These are phyloP conservation scores for Callitettix versicolor DNA, from an alignment of 1,140 invertebrate species.

Conservation along the genomic window DNA sequence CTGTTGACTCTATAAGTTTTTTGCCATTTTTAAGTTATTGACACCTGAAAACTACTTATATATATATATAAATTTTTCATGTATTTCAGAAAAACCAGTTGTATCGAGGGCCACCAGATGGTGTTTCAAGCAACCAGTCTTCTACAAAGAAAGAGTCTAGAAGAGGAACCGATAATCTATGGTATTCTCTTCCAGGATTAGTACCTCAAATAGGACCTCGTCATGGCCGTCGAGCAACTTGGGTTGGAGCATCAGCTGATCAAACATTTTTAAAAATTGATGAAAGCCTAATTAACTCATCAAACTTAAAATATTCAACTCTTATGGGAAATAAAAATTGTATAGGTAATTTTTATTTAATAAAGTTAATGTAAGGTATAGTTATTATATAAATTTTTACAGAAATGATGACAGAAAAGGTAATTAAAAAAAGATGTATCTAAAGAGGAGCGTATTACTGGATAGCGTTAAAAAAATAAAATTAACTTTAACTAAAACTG, in stretches of 20 bases:
- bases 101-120: conserved; percentile 46
- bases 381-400: not conserved
- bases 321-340: conserved; percentile 79
- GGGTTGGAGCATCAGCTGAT: conserved; percentile 88
- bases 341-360: conserved; percentile 48
- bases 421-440: not conserved
- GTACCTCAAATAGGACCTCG: conserved; percentile 69
- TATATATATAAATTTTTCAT: conserved; percentile 14
- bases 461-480: not conserved
- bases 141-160: conserved; percentile 23
- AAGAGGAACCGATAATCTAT: conserved; percentile 37
- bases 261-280: conserved; percentile 92
- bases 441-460: not conserved
- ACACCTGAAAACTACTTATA: too few relatives aligned
- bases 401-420: not conserved
- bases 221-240: conserved; percentile 74
- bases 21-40: too few relatives aligned
- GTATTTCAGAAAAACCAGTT: conserved; percentile 72
- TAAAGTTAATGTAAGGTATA: not conserved
- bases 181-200: conserved; percentile 71
- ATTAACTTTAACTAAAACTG: too few relatives aligned
- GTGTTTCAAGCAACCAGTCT: conserved; percentile 15
- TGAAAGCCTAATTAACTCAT: conserved; percentile 81
- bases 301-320: conserved; percentile 72
- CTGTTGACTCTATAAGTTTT: too few relatives aligned